Conservation (phyloP, 1,140 invertebrate species). For the Watersipora subatra region DNA sequence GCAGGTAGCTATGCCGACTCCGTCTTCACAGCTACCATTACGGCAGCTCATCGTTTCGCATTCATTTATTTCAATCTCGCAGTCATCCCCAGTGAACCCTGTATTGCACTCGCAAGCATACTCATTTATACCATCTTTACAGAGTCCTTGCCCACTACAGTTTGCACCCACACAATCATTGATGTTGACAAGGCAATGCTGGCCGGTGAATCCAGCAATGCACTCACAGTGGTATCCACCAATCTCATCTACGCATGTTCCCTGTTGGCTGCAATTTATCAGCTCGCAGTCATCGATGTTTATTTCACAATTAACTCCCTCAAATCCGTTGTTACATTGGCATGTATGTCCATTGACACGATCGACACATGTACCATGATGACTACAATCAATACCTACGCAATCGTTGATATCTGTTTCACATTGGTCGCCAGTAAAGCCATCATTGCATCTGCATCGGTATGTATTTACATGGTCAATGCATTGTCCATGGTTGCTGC, state of each 20-base stretch:
- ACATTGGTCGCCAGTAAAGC: slow-evolving; percentile 45
- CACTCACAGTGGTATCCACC: slow-evolving; percentile 70
- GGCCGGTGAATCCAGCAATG: slow-evolving; percentile 48
- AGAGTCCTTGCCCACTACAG: slow-evolving; percentile 33
- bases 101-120: slow-evolving; percentile 76
- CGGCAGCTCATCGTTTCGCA: slow-evolving; percentile 44
- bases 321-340: slow-evolving; percentile 68
- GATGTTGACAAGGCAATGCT: slow-evolving; percentile 37
- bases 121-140: slow-evolving; percentile 55
- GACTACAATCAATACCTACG: slow-evolving; percentile 15
- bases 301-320: not conserved
- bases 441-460: not conserved
- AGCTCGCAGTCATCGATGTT: slow-evolving; percentile 48
- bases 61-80: slow-evolving; percentile 87
- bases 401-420: slow-evolving; percentile 34
- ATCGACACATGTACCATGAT: slow-evolving; percentile 7
- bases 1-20: slow-evolving; percentile 17
- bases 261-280: slow-evolving; percentile 68
- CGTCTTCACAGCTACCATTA: slow-evolving; percentile 15
- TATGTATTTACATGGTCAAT: slow-evolving; percentile 1
- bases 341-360: slow-evolving; percentile 47
- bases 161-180: slow-evolving; percentile 23
- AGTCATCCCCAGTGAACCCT: slow-evolving; percentile 72
- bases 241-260: slow-evolving; percentile 69
- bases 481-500: slow-evolving; percentile 12